Base-by-base conservation (phyloP, 1,140 invertebrate genomes). In the Hermatobates lingyangjiaoensis region DNA sequence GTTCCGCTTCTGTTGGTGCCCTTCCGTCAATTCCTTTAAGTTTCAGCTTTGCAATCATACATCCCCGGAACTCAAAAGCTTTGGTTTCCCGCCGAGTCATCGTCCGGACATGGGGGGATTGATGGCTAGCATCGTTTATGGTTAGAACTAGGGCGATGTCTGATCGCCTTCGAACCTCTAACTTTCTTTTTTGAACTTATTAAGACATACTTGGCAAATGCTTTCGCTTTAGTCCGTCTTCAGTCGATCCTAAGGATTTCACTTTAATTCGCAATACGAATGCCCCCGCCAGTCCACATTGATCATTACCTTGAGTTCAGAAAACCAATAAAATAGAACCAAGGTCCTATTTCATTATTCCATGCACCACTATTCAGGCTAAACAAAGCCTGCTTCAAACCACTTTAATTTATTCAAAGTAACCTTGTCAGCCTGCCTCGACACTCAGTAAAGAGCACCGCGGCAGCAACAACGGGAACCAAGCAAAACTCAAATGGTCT, bases 31-130 rank as follows among this genome's bases (percentile, higher is more conserved):
- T 86, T 86, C 76, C 83, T 85, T 85, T 83, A 83, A 83, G 81
- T 86, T 87, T 85, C 82, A 86, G 80, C 79, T 79, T 77, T 87
- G 81, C 80, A 78, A 83, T 79, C 81, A 84, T 83, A 83, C 80
- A 83, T 73, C 80, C 79, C 81, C 75, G 74, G 78, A 85, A 78
- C 79, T 79, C 76, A 79, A 81, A 81, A 73, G 74, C 80, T 83
- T 80, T 81, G 79, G 72, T 76, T 76, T 76, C 72, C 70, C 68
- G 68, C 64, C 66, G 71, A 69, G 71, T 69, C 69, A 72, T 71
- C 65, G 60, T 57, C 67, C 65, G 68, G 66, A 72, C 71, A 57
- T 64, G 66, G 61, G 62, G 70, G 66, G 71, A 81, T 80, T 73
- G 72, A 77, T 77, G 74, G 81, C 75, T 75, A 79, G 77, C 79